Conservation (phyloP, 1,140 invertebrate species). For the Hylaeus volcanicus region DNA sequence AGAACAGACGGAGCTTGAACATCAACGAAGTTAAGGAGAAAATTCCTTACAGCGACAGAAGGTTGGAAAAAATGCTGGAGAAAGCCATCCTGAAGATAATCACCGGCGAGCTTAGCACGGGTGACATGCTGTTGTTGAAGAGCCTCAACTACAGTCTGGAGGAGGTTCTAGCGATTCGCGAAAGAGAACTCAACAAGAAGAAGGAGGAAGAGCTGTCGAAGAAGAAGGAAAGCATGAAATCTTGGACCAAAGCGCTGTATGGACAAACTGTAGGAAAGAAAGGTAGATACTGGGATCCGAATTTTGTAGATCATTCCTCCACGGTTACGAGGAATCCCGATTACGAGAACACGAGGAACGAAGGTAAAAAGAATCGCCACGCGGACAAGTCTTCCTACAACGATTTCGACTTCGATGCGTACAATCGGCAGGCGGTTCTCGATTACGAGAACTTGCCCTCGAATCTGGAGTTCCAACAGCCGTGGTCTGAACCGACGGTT, state of each 20-base stretch:
- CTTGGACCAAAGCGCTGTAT: constrained; percentile 36
- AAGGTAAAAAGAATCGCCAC: constrained; percentile 35
- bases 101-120: constrained; percentile 71
- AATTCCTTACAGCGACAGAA: constrained; percentile 66
- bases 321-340: constrained; percentile 2
- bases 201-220: constrained; percentile 57
- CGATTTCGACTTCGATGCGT: constrained; percentile 70
- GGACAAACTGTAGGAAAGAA: constrained; percentile 33
- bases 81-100: constrained; percentile 78
- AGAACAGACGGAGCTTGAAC: constrained; percentile 9
- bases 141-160: constrained; percentile 76
- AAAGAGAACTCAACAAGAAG: constrained; percentile 70
- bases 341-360: constrained; percentile 15
- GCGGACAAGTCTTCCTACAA: constrained; percentile 39
- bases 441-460: constrained; percentile 75
- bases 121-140: constrained; percentile 73
- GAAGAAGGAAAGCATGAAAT: constrained; percentile 35
- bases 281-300: constrained; percentile 34
- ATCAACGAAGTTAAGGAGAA: constrained; percentile 44
- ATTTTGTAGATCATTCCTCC: constrained; percentile 28
- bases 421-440: constrained; percentile 74
- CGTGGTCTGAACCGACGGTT: constrained; percentile 34
- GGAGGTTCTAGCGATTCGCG: constrained; percentile 74
- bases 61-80: constrained; percentile 76
- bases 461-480: constrained; percentile 41